Base-by-base conservation (phyloP, 2,113 vertebrate genomes). In the Pangasianodon hypophthalmus region DNA sequence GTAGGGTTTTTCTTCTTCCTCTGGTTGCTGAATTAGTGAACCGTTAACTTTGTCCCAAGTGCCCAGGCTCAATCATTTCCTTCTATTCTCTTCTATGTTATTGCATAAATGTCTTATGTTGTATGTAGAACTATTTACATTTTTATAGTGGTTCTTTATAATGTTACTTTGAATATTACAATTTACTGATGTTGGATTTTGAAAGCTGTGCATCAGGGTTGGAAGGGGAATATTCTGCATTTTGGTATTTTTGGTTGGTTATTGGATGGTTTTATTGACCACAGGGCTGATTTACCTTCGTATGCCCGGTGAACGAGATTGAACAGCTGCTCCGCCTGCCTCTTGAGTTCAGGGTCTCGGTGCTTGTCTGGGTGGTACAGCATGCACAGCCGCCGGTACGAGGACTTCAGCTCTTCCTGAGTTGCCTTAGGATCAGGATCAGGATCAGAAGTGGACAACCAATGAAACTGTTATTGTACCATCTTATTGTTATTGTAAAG, bases 311-410 rank as follows among this genome's bases (percentile, higher is more conserved):
- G 98, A 21, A 98, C 97, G 50, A 98, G 96, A 95, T 97, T 99
- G 88, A 99, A 99, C 1, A 99, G 97, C 44, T 95, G 96, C 46
- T 99, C 98, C 0, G 98, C 98, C 87, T 99, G 97, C 0, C 89
- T 94, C 90, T 99, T 99, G 89, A 99, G 96, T 92, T 99, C 97
- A 0, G 98, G 97, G 93, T 99, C 97, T 77, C 98, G 91, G 94
- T 99, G 98, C 94, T 99, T 99, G 97, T 99, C 98, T 0, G 98
- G 98, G 85, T 99, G 98, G 94, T 99, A 99, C 0, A 99, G 95
- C 98, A 99, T 98, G 26, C 98, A 99, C 58, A 99, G 95, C 84
- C 98, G 95, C 52, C 98, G 96, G 94, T 99, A 99, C 0, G 98
- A 97, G 0, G 97, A 96, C 93, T 98, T 99, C 7, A 99, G 95